Evolutionary conservation across 2,888 invertebrate species (phyloP).

Genomic region (Piscicola geometra): DNA sequence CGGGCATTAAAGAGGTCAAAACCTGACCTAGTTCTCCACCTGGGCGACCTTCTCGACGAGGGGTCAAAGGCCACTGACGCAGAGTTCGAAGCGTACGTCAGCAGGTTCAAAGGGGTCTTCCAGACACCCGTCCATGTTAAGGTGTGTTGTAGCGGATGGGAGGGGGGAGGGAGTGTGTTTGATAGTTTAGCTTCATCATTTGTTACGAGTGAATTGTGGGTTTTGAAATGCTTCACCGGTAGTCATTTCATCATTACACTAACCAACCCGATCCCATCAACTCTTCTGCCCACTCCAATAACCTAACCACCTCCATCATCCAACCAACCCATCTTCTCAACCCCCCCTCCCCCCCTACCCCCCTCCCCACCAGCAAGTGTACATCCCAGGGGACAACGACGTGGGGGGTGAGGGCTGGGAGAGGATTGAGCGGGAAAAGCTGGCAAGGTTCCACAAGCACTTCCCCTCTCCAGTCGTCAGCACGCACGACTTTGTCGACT

Average conservation of each 20-base stretch:
- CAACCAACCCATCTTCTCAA: neutral
- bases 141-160: constrained; percentile 38
- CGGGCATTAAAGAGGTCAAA: constrained; percentile 55
- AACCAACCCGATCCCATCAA: too few relatives aligned
- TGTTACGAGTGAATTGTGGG: too few relatives aligned
- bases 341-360: constrained; percentile 45
- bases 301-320: neutral
- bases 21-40: constrained; percentile 79
- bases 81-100: constrained; percentile 71
- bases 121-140: constrained; percentile 49
- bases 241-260: too few relatives aligned
- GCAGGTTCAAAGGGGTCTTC: constrained; percentile 69
- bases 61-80: constrained; percentile 71
- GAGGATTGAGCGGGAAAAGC: constrained; percentile 60
- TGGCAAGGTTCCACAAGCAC: constrained; percentile 62
- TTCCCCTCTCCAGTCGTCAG: neutral
- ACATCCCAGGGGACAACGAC: constrained; percentile 92
- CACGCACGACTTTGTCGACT: neutral
- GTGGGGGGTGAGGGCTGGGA: constrained; percentile 78
- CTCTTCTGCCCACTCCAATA: neutral
- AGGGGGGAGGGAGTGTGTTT: neutral
- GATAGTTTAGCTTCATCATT: neutral
- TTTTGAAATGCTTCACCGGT: too few relatives aligned
- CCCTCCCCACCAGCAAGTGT: constrained; percentile 51
- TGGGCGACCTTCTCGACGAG: constrained; percentile 93